These are phyloP conservation scores for Melanotaenia trifasciata DNA, from an alignment of 2,797 vertebrate genomes.

Conservation along the genomic window DNA sequence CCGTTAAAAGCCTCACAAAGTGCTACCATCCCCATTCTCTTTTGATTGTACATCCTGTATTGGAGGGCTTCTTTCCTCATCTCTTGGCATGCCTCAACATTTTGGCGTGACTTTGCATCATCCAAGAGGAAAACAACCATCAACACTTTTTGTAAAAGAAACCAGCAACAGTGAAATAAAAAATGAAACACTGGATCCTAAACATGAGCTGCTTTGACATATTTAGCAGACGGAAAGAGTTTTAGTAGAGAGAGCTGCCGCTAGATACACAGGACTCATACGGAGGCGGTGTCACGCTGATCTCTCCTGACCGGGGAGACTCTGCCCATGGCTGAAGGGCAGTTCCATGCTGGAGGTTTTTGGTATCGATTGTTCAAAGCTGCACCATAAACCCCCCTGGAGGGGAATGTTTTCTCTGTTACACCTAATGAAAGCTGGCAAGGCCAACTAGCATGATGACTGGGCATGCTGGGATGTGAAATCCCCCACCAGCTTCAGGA, in stretches of 20 bases:
- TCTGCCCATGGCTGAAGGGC: conserved; percentile 71
- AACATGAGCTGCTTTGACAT: conserved; percentile 49
- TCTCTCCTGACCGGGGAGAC: conserved; percentile 60
- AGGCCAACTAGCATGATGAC: conserved; percentile 58
- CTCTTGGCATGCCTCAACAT: conserved; percentile 56
- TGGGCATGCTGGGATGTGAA: conserved; percentile 58
- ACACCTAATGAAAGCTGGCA: conserved; percentile 70
- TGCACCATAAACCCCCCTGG: conserved; percentile 65
- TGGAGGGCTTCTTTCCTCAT: conserved; percentile 57
- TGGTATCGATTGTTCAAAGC: conserved; percentile 78
- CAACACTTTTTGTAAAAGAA: conserved; percentile 46
- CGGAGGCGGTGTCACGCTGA: conserved; percentile 60
- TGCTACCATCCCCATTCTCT: conserved; percentile 71
- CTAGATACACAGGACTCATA: conserved; percentile 66
- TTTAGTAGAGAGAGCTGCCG: conserved; percentile 69
- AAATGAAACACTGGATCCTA: conserved; percentile 56
- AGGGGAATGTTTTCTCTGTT: conserved; percentile 62
- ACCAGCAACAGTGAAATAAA: conserved; percentile 47
- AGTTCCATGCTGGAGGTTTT: conserved; percentile 77
- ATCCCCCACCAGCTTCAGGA: conserved; percentile 54
- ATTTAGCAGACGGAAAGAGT: conserved; percentile 58
- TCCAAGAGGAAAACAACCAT: conserved; percentile 59
- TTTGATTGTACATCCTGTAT: conserved; percentile 73
- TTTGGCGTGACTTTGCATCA: conserved; percentile 70
- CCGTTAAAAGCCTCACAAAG: conserved; percentile 72